These are phyloP conservation scores for Xiphias gladius DNA, from an alignment of 2,113 vertebrate species.

Conservation along the genomic window DNA sequence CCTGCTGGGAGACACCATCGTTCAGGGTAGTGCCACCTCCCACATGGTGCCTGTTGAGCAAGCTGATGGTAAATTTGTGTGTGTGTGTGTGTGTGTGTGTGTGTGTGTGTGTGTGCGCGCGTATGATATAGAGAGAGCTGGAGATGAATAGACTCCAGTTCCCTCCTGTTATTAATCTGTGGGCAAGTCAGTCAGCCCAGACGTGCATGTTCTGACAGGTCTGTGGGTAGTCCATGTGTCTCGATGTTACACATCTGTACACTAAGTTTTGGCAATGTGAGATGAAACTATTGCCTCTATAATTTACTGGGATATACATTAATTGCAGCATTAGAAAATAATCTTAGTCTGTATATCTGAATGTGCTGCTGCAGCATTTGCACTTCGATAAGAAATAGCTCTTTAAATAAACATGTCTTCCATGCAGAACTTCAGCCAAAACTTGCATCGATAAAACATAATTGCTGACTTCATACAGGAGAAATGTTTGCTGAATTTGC, in stretches of 20 bases:
- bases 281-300: background rate
- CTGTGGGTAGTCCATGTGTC: background rate
- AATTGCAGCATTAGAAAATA: background rate
- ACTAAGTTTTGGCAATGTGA: background rate
- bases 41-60: conserved; percentile 91
- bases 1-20: conserved; percentile 91
- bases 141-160: background rate
- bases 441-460: background rate
- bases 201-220: conserved; percentile 16
- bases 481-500: conserved; percentile 26
- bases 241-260: background rate
- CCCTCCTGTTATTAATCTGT: conserved; percentile 28
- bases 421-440: conserved; percentile 13
- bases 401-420: background rate
- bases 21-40: conserved; percentile 91
- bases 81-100: background rate
- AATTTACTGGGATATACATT: background rate
- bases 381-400: background rate
- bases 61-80: conserved; percentile 88
- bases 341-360: background rate
- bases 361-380: background rate
- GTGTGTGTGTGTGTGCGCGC: background rate
- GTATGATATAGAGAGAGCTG: background rate
- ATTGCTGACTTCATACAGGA: conserved; percentile 25
- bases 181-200: conserved; percentile 11